Conservation (phyloP, 2,113 vertebrate genomes). For the Callipepla squamata region DNA sequence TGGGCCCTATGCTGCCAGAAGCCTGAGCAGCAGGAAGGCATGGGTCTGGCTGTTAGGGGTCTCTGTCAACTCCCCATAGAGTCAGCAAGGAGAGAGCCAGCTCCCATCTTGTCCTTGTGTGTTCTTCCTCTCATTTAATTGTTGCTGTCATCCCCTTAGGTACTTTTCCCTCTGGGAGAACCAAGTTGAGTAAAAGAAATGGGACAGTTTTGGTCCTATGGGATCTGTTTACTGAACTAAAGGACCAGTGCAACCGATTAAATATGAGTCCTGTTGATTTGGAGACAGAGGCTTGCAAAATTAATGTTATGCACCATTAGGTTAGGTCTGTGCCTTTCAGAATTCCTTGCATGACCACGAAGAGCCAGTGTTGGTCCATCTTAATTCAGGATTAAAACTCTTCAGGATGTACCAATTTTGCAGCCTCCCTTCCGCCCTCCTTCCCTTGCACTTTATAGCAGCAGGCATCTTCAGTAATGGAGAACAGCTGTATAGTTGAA, state of each 20-base stretch:
- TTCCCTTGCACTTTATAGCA: neutral
- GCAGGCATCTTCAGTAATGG: neutral
- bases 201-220: neutral
- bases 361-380: neutral
- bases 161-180: neutral
- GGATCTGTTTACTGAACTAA: neutral
- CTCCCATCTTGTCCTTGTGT: neutral
- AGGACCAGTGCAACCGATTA: neutral
- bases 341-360: neutral
- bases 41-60: neutral
- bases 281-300: neutral
- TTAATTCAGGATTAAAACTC: neutral
- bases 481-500: slow-evolving; percentile 15
- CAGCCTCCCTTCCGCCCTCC: neutral
- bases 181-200: neutral
- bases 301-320: neutral
- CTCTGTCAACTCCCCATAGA: neutral
- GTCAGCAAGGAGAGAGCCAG: neutral
- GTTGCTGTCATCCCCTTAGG: neutral
- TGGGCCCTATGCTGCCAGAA: neutral
- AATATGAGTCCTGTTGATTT: neutral
- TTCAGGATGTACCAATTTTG: neutral
- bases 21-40: neutral
- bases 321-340: neutral
- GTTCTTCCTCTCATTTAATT: neutral